These are phyloP conservation scores for Apodemus speciosus DNA, from an alignment of 2,113 vertebrate species.

Conservation along the genomic window DNA sequence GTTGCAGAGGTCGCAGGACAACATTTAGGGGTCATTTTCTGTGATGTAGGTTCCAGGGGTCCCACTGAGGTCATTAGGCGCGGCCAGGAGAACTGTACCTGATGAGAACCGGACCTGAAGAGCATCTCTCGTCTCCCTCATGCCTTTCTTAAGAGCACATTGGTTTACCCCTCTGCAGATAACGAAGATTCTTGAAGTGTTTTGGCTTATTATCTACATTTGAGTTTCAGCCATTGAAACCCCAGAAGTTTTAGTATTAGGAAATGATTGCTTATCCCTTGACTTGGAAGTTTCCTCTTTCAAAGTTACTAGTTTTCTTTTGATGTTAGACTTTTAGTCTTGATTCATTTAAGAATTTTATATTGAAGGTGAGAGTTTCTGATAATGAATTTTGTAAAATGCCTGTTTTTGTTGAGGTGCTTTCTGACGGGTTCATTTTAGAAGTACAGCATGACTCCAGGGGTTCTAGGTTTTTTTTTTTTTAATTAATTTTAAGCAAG, in stretches of 20 bases:
- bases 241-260: slow-evolving; percentile 6
- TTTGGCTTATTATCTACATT: slow-evolving; percentile 31
- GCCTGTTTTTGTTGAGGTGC: background rate
- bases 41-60: background rate
- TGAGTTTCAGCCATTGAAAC: slow-evolving; percentile 47
- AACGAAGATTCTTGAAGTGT: background rate
- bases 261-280: slow-evolving; percentile 24
- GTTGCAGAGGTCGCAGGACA: background rate
- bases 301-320: slow-evolving; percentile 56
- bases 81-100: background rate
- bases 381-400: slow-evolving; percentile 51
- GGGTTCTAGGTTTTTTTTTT: background rate
- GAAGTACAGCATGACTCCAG: background rate
- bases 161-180: background rate
- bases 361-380: background rate
- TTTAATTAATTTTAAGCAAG: background rate
- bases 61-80: no score
- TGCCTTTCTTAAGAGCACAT: background rate
- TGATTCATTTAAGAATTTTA: slow-evolving; percentile 30
- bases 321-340: slow-evolving; percentile 16
- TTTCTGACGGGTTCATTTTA: slow-evolving; percentile 23
- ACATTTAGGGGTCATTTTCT: background rate
- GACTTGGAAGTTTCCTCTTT: slow-evolving; percentile 37
- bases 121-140: background rate
- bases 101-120: no score